Conservation (phyloP, 2,888 invertebrate species). For the Callosobruchus maculatus region DNA sequence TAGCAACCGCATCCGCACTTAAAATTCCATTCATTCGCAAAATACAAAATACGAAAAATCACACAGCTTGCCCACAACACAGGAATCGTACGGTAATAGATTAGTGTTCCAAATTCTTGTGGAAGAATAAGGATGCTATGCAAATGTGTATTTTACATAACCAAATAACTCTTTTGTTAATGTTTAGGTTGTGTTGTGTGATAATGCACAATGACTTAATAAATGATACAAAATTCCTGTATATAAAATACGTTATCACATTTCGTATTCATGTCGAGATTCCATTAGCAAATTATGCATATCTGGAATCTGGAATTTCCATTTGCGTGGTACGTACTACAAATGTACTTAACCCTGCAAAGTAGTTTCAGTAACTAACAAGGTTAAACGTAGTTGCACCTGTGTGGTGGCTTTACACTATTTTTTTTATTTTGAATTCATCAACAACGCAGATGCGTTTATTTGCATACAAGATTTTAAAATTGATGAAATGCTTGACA, state of each 20-base stretch:
- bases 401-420: too few relatives aligned
- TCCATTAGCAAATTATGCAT: not conserved
- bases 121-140: not conserved
- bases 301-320: not conserved
- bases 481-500: too few relatives aligned
- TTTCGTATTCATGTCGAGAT: not conserved
- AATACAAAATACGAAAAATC: not conserved
- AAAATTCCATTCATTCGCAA: not conserved
- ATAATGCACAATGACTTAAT: not conserved
- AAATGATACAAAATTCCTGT: not conserved
- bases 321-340: not conserved
- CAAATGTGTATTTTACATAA: not conserved
- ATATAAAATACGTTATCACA: not conserved
- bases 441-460: too few relatives aligned
- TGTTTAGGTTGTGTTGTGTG: not conserved
- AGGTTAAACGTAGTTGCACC: too few relatives aligned
- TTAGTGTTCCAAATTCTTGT: not conserved
- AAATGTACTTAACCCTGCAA: too few relatives aligned
- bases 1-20: not conserved
- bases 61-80: not conserved
- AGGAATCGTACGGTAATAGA: not conserved
- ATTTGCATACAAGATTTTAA: too few relatives aligned
- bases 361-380: too few relatives aligned
- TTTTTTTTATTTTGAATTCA: too few relatives aligned
- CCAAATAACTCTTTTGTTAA: not conserved